phyloP scores from a whole-genome alignment of 2,113 vertebrate species.

The Neopipo cinnamomea region DNA sequence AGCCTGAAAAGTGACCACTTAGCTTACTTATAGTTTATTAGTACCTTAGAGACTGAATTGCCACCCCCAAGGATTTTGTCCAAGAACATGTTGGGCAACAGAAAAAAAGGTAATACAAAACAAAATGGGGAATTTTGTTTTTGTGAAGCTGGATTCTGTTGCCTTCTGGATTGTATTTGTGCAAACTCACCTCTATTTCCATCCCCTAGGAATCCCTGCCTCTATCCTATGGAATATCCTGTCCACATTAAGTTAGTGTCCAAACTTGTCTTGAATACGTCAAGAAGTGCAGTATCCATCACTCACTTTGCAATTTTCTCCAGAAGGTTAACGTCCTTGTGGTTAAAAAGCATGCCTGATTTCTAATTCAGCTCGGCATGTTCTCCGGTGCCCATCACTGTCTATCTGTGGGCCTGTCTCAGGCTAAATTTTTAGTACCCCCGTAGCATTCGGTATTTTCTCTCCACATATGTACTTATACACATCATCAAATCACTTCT shows the following conservation, averaged over 20 bases:
- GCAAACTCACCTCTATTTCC: background rate
- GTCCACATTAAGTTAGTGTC: background rate
- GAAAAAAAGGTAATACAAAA: background rate
- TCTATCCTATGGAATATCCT: background rate
- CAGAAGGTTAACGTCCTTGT: background rate
- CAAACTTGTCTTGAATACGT: background rate
- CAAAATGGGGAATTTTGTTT: background rate
- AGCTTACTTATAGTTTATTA: background rate
- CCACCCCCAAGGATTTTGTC: background rate
- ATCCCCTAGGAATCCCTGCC: background rate
- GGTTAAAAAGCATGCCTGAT: background rate
- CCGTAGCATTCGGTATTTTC: background rate
- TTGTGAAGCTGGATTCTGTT: background rate
- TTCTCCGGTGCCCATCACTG: background rate
- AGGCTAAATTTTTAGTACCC: background rate
- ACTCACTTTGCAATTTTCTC: background rate
- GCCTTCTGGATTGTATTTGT: accelerated
- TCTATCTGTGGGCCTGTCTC: background rate
- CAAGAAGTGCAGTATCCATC: background rate
- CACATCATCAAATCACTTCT: slow-evolving; percentile 47
- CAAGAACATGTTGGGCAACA: accelerated
- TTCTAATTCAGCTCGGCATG: background rate
- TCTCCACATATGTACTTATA: background rate
- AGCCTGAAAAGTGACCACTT: background rate
- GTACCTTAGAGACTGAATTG: background rate